Evolutionary conservation across 1,140 invertebrate genomes (phyloP).

Genomic region (Euschistus heros): DNA sequence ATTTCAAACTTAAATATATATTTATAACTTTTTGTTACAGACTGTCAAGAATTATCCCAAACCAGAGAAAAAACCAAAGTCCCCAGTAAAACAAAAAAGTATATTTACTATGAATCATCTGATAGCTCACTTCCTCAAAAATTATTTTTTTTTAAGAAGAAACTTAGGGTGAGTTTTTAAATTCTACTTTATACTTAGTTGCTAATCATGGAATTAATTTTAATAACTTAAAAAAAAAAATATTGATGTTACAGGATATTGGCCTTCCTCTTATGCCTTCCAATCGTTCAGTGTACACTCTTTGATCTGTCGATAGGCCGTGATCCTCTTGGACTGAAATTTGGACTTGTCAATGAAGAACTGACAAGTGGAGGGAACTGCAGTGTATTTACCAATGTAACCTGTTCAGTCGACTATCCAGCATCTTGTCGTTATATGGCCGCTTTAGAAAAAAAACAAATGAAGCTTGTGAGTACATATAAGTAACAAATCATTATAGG

Average conservation of each 20-base stretch:
- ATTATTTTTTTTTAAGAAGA: constrained; percentile 71
- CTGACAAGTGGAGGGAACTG: constrained; percentile 30
- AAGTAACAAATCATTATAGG: neutral
- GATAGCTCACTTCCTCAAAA: constrained; percentile 79
- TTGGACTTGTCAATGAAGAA: constrained; percentile 46
- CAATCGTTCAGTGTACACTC: constrained; percentile 48
- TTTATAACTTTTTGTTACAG: constrained; percentile 23
- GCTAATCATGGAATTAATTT: neutral
- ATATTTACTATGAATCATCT: constrained; percentile 34
- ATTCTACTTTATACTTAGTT: neutral
- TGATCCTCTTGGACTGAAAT: constrained; percentile 42
- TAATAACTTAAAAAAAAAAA: neutral
- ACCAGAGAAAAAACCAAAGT: constrained; percentile 25
- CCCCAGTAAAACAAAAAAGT: constrained; percentile 24
- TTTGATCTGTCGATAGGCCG: constrained; percentile 50
- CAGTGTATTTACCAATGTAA: constrained; percentile 36
- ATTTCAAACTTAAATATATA: too few species aligned
- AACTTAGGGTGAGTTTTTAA: constrained; percentile 46
- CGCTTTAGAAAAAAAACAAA: constrained; percentile 48
- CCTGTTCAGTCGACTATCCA: constrained; percentile 47
- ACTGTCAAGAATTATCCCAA: constrained; percentile 29
- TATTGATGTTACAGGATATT: constrained; percentile 36
- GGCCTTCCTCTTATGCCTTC: constrained; percentile 48
- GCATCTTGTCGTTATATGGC: constrained; percentile 68
- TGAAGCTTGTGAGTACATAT: constrained; percentile 41